Evolutionary conservation across 1,140 invertebrate genomes (phyloP).

Genomic region (Papilio polyxenes): DNA sequence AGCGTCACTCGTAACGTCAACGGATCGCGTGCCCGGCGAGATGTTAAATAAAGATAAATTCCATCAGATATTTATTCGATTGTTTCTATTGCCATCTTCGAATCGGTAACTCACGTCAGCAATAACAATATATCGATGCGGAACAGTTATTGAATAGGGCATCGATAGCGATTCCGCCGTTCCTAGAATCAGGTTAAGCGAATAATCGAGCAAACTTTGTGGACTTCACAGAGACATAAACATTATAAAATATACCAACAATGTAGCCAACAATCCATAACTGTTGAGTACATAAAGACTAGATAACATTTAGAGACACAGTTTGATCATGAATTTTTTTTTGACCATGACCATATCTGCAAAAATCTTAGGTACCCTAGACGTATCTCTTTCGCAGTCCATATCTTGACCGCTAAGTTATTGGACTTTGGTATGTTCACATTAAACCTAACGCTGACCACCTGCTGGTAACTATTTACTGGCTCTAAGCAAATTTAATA

Average conservation of each 20-base stretch:
- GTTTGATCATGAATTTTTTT: too few relatives aligned
- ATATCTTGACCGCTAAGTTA: not conserved
- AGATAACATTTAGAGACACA: not conserved
- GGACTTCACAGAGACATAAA: not conserved
- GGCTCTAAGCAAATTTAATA: not conserved
- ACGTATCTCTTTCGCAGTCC: not conserved
- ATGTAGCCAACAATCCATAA: not conserved
- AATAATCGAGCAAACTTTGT: slow-evolving; percentile 41
- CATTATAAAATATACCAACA: slow-evolving; percentile 9
- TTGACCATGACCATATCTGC: too few relatives aligned
- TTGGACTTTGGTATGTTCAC: not conserved
- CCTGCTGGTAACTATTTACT: slow-evolving; percentile 9
- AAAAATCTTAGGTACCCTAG: not conserved
- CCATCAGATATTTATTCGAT: slow-evolving; percentile 67
- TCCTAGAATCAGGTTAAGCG: slow-evolving; percentile 46
- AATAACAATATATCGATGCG: slow-evolving; percentile 71
- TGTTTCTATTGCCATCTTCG: slow-evolving; percentile 66
- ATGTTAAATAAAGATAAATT: slow-evolving; percentile 65
- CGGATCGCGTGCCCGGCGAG: slow-evolving; percentile 52
- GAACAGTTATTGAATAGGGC: slow-evolving; percentile 68
- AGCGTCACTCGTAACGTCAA: slow-evolving; percentile 53
- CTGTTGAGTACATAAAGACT: not conserved
- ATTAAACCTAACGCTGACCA: not conserved
- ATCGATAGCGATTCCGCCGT: slow-evolving; percentile 58
- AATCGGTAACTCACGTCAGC: slow-evolving; percentile 70